Evolutionary conservation across 2,888 invertebrate genomes (phyloP).

Genomic region (Furcula furcula): DNA sequence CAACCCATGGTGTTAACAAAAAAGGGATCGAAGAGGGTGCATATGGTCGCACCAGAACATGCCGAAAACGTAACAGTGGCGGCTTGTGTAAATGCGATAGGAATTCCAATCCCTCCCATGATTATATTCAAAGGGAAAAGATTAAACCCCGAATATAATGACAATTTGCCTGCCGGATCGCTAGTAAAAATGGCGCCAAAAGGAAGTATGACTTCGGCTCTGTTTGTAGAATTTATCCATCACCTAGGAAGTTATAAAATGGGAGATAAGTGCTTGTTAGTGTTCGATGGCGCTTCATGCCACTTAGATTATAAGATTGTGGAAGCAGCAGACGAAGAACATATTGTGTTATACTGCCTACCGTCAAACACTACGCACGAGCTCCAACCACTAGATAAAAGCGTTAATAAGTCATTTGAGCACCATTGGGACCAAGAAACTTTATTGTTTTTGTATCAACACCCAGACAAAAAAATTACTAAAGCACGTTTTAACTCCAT

Average conservation of each 20-base stretch:
- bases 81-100: conserved; percentile 39
- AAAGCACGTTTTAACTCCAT: background rate
- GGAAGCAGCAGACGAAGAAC: conserved; percentile 15
- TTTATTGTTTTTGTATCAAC: conserved; percentile 4
- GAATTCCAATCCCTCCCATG: conserved; percentile 33
- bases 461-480: conserved; percentile 9
- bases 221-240: conserved; percentile 20
- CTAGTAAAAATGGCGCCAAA: conserved; percentile 25
- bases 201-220: conserved; percentile 15
- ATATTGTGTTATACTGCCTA: conserved; percentile 17
- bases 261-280: conserved; percentile 18
- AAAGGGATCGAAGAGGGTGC: conserved; percentile 37
- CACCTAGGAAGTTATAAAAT: conserved; percentile 16
- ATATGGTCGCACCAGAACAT: conserved; percentile 36
- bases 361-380: too few relatives aligned
- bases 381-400: conserved; percentile 14
- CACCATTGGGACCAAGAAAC: conserved; percentile 19
- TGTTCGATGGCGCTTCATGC: conserved; percentile 25
- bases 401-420: conserved; percentile 15
- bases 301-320: conserved; percentile 11
- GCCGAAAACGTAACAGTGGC: conserved; percentile 42
- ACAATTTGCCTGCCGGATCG: conserved; percentile 17
- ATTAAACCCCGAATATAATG: conserved; percentile 11
- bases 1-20: conserved; percentile 29
- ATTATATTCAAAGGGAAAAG: conserved; percentile 22